These are phyloP conservation scores for Sebastes iracundus DNA, from an alignment of 2,797 vertebrate species.

Conservation along the genomic window DNA sequence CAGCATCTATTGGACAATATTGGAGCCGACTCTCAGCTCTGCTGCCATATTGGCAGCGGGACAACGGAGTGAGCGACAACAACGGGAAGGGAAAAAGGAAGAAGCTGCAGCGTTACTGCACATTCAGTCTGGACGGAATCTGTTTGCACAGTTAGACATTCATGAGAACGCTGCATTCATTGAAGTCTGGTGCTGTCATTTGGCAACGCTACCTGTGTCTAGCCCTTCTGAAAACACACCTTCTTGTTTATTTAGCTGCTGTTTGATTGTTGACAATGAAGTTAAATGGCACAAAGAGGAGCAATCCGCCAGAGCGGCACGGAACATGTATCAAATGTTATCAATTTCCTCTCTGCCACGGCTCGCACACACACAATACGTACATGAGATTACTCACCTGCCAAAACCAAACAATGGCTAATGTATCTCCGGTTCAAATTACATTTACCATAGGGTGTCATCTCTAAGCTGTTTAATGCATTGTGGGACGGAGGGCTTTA, in stretches of 20 bases:
- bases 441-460: constrained; percentile 79
- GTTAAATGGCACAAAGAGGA: constrained; percentile 27
- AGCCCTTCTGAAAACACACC: constrained; percentile 7
- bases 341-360: constrained; percentile 44
- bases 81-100: constrained; percentile 52
- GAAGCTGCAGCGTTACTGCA: constrained; percentile 38
- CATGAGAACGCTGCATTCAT: constrained; percentile 22
- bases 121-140: constrained; percentile 41
- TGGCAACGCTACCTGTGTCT: constrained; percentile 20
- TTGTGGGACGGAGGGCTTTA: constrained; percentile 76
- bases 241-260: constrained; percentile 45
- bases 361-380: constrained; percentile 44
- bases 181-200: constrained; percentile 31
- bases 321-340: constrained; percentile 40
- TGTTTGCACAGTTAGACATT: constrained; percentile 44
- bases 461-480: constrained; percentile 80
- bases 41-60: constrained; percentile 67
- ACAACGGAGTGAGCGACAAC: constrained; percentile 45
- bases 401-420: constrained; percentile 73
- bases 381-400: constrained; percentile 71
- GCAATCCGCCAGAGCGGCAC: neutral
- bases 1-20: constrained; percentile 73
- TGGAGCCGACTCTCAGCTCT: constrained; percentile 52
- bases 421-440: constrained; percentile 74
- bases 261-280: constrained; percentile 41